These are phyloP conservation scores for Anodontia alba DNA, from an alignment of 2,888 invertebrate species.

Conservation along the genomic window DNA sequence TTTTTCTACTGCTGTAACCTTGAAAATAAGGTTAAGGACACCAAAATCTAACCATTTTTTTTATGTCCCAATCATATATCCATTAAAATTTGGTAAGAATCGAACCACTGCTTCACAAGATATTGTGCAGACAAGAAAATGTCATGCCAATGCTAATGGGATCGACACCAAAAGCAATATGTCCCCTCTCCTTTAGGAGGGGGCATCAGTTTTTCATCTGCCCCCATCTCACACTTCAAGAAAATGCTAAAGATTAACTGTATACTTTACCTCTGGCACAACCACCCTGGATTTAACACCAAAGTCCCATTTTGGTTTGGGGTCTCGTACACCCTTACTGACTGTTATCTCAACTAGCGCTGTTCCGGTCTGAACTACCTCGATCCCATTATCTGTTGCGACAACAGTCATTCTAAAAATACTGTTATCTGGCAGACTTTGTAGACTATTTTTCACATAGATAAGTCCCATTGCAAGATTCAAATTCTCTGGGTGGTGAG, in stretches of 20 bases:
- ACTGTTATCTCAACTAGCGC: slow-evolving; percentile 86
- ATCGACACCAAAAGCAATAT: no score
- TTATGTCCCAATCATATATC: no score
- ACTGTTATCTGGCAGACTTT: slow-evolving; percentile 37
- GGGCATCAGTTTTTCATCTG: no score
- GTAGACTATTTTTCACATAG: slow-evolving; percentile 17
- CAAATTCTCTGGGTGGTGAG: neutral
- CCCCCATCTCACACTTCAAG: no score
- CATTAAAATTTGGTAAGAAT: no score
- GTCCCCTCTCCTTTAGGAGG: no score
- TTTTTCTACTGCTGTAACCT: no score
- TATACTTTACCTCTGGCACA: slow-evolving; percentile 43
- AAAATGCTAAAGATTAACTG: neutral
- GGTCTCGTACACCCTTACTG: slow-evolving; percentile 74
- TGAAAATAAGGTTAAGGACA: no score
- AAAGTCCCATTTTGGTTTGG: slow-evolving; percentile 57
- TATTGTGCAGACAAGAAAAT: no score
- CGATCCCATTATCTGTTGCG: slow-evolving; percentile 66
- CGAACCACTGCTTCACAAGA: no score
- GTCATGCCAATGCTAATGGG: no score
- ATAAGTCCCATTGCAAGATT: slow-evolving; percentile 32
- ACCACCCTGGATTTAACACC: slow-evolving; percentile 12
- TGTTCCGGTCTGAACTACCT: slow-evolving; percentile 59
- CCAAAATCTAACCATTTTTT: no score
- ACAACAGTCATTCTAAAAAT: slow-evolving; percentile 37